A percentile compares a stretch with the other conserved stretches of the same genome.
Conservation (phyloP, 2,113 vertebrate species). For the Otolemur garnettii region DNA sequence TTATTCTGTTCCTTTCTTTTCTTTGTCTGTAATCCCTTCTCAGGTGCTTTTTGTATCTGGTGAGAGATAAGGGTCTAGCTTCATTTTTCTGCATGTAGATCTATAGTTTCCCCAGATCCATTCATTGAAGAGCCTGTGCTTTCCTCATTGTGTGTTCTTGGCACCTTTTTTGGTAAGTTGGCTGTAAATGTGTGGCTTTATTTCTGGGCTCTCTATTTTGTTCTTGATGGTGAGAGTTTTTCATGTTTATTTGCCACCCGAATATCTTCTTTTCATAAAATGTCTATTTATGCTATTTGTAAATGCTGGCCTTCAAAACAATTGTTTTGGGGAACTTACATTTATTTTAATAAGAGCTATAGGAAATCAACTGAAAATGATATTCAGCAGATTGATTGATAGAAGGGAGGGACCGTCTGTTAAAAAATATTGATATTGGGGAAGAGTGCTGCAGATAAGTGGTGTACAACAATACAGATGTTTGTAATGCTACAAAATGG, state of each 20-base stretch:
- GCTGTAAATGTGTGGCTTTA: not conserved
- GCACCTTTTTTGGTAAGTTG: not conserved
- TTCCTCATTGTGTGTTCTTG: not conserved
- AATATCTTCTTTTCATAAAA: not conserved
- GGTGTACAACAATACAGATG: not conserved
- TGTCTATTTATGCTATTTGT: not conserved
- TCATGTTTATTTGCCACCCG: not conserved
- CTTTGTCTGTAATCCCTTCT: not conserved
- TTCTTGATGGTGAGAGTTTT: not conserved
- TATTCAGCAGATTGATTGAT: not conserved
- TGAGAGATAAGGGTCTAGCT: not conserved
- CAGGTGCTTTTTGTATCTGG: not conserved
- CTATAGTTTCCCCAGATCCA: not conserved
- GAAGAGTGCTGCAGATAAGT: not conserved
- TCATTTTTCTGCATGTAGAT: not conserved
- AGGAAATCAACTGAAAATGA: not conserved
- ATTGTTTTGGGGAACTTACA: not conserved
- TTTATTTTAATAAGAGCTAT: conserved; percentile 26
- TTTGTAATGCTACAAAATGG: not conserved
- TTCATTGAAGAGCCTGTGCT: not conserved
- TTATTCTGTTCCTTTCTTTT: not conserved
- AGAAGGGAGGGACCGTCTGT: not conserved
- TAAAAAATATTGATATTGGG: not conserved
- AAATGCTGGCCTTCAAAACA: conserved; percentile 1
- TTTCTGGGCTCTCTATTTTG: not conserved